These are phyloP conservation scores for Sussaba pulchella DNA, from an alignment of 2,888 invertebrate species.

Conservation along the genomic window DNA sequence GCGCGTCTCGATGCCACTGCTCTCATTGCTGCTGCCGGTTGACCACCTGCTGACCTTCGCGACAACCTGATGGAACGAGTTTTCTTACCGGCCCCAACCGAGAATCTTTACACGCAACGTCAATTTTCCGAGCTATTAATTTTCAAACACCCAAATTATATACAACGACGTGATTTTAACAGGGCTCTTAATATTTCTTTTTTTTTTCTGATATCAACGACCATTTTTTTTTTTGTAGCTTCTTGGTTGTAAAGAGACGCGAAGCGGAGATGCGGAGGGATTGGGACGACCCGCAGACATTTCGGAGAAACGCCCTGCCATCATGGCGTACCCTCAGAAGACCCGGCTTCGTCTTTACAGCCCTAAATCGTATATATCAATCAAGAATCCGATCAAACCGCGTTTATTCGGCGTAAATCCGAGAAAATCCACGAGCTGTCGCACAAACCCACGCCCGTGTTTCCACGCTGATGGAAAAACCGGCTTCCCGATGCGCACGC, in stretches of 20 bases:
- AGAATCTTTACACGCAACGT: not conserved
- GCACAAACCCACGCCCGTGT: too few relatives aligned
- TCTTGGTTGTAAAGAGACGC: not conserved
- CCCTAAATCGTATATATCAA: too few relatives aligned
- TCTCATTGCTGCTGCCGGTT: not conserved
- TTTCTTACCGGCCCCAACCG: too few relatives aligned
- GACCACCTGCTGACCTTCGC: conserved; percentile 65
- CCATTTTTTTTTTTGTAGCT: not conserved
- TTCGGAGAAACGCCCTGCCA: conserved; percentile 67
- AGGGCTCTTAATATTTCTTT: too few relatives aligned
- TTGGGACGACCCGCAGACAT: conserved; percentile 8
- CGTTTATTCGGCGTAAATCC: too few relatives aligned
- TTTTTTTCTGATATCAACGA: not conserved
- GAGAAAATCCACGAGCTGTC: too few relatives aligned
- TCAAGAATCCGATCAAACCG: too few relatives aligned
- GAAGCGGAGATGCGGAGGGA: not conserved
- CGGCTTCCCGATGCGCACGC: conserved; percentile 19
- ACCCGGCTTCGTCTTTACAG: conserved; percentile 20
- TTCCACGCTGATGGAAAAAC: not conserved
- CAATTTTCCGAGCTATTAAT: not conserved
- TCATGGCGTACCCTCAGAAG: conserved; percentile 51
- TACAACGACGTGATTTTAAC: too few relatives aligned
- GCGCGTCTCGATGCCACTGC: conserved; percentile 41
- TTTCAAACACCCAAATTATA: too few relatives aligned
- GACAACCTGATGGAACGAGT: conserved; percentile 52